Conservation (phyloP, 2,888 invertebrate genomes). For the Nymphalis urticae region DNA sequence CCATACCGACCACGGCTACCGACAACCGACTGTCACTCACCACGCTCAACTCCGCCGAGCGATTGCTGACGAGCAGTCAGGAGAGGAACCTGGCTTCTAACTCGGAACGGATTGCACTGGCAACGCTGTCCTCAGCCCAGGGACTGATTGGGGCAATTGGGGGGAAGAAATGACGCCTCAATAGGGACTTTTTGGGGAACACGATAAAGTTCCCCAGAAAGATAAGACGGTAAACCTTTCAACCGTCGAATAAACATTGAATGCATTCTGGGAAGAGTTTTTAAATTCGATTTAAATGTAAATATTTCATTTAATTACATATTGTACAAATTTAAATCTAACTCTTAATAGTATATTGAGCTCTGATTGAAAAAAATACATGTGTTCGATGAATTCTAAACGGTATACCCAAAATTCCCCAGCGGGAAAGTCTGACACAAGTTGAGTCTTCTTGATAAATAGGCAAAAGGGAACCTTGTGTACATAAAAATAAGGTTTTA, state of each 20-base stretch:
- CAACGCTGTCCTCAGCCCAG: constrained; percentile 67
- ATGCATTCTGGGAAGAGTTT: background rate
- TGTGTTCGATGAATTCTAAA: no score
- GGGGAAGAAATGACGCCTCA: constrained; percentile 78
- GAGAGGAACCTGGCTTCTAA: constrained; percentile 50
- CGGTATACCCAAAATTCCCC: no score
- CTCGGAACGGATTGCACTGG: constrained; percentile 64
- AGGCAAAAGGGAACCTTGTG: no score
- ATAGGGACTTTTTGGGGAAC: constrained; percentile 51
- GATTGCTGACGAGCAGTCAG: constrained; percentile 50
- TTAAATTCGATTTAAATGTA: background rate
- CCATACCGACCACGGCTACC: constrained; percentile 47
- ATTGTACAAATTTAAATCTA: no score
- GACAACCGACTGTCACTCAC: constrained; percentile 59
- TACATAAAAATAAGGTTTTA: no score
- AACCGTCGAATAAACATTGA: background rate
- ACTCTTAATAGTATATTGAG: no score
- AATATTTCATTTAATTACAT: no score
- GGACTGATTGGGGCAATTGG: constrained; percentile 67
- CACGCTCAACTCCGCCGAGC: constrained; percentile 58
- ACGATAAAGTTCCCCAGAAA: constrained; percentile 61
- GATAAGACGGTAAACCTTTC: constrained; percentile 55
- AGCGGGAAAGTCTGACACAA: no score
- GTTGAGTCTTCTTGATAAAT: no score
- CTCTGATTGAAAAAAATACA: no score